Evolutionary conservation across 1,140 invertebrate species (phyloP), one percentile per base, ranked within the genome.

Genomic region (Monomorium pharaonis): DNA sequence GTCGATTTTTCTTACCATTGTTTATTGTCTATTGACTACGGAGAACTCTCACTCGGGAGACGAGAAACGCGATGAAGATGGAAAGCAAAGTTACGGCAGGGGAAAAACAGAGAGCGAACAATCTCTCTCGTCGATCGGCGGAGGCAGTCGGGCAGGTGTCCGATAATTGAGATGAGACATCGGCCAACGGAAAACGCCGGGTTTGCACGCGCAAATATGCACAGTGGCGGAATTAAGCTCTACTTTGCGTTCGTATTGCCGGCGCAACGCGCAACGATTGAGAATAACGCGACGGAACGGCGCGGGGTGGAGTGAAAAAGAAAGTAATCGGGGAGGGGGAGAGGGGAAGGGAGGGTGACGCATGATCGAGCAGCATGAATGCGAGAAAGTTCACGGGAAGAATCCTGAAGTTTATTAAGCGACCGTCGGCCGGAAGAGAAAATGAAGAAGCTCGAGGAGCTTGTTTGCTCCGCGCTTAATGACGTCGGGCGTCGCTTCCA

Each of bases 391-490:
- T 67, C 44, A 44, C 65, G 65, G 24, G n/a, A 18, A 60, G 54
- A 60, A 58, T 83, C 7, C 3, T 18, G 18, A 83, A 74, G 67
- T 83, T 83, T 83, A 83, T 83, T 83, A 83, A 83, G 37, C 51
- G 51, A 44, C n/a, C 69, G n/a, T 30, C 14, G 76, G 4, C 49
- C 49, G 18, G 44, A n/a, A 7, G 27, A 56, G 78, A 74, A 83
- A 83, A 83, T 74, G 78, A 83, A 83, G 78, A 74, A 44, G 67
- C 78, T 58, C 65, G 37, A 58, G 67, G 18, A 44, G 67, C 18
- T 83, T 83, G 78, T 83, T 83, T 83, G 78, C 67, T 60, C 37
- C 78, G 51, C 78, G 51, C 51, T 83, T 83, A 60, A 83, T 74
- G 78, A 83, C n/a, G 42, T 58, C 37, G 67, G 18, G n/a, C 51